phyloP scores from a whole-genome alignment of 2,113 vertebrate species.

The Paracanthobrama guichenoti region DNA sequence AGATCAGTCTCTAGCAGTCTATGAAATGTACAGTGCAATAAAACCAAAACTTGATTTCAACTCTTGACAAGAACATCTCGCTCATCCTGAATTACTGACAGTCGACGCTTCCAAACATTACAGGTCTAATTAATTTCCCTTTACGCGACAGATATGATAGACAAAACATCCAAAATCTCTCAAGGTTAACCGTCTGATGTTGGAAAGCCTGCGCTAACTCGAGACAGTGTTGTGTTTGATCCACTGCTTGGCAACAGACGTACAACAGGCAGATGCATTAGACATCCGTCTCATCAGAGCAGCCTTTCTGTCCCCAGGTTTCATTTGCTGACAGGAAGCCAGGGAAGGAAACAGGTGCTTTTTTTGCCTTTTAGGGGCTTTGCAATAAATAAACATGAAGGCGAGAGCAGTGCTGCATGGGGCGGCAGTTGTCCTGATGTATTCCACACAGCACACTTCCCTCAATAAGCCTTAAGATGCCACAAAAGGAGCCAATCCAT shows the following conservation, averaged over 20 bases:
- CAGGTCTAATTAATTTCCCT: constrained; percentile 22
- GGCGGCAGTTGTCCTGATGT: constrained; percentile 48
- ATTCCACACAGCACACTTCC: constrained; percentile 53
- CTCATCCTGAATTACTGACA: neutral
- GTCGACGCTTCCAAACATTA: constrained; percentile 5
- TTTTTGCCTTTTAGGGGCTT: constrained; percentile 49
- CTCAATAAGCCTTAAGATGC: constrained; percentile 63
- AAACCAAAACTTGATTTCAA: neutral
- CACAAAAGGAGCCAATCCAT: constrained; percentile 64
- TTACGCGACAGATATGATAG: constrained; percentile 30
- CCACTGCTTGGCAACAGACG: constrained; percentile 44
- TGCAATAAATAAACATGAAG: constrained; percentile 65
- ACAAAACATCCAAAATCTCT: constrained; percentile 39
- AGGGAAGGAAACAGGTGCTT: constrained; percentile 48
- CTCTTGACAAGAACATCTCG: neutral
- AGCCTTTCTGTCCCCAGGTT: constrained; percentile 51
- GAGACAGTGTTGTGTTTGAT: constrained; percentile 39
- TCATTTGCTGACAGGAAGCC: constrained; percentile 44
- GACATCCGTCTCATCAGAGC: constrained; percentile 50
- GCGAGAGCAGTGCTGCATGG: constrained; percentile 42
- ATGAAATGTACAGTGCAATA: neutral
- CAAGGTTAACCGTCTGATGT: constrained; percentile 49
- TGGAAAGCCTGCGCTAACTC: constrained; percentile 43
- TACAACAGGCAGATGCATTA: constrained; percentile 42
- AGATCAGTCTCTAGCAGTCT: neutral